Percentiles rank a stretch among this genome's conserved stretches.
phyloP scores from a whole-genome alignment of 2,888 invertebrate genomes.

The Xestia rhomboidea region DNA sequence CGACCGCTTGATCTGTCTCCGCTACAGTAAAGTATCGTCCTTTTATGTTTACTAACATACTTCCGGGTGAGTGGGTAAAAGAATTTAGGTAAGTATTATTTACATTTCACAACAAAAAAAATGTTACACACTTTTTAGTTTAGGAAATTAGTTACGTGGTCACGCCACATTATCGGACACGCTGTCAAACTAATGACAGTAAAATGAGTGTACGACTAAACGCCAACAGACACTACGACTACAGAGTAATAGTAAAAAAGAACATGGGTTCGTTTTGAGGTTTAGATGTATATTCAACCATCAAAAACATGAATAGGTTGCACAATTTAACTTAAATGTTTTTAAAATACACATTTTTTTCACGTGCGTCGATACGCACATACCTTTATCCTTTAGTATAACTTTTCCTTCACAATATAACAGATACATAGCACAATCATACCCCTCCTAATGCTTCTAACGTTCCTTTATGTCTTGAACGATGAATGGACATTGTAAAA shows the following conservation, averaged over 20 bases:
- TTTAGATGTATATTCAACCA: conserved; percentile 1
- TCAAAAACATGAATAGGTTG: conserved; percentile 36
- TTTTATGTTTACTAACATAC: conserved; percentile 75
- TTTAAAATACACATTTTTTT: conserved; percentile 29
- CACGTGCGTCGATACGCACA: conserved; percentile 44
- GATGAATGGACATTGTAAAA: conserved; percentile 60
- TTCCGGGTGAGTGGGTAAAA: conserved; percentile 72
- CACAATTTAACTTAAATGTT: conserved; percentile 47
- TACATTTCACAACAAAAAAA: conserved; percentile 6
- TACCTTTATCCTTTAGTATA: conserved; percentile 63
- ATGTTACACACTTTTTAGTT: conserved; percentile 32
- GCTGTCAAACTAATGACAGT: conserved; percentile 15
- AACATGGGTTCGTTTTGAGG: not conserved
- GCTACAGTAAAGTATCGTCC: conserved; percentile 71
- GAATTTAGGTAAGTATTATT: conserved; percentile 58
- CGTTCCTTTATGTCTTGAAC: conserved; percentile 61
- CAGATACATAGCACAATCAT: conserved; percentile 87
- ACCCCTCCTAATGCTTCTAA: conserved; percentile 84
- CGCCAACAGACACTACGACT: too few species aligned
- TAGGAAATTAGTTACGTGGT: conserved; percentile 12
- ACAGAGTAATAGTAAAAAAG: conserved; percentile 7
- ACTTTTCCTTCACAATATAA: conserved; percentile 84
- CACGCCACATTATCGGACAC: conserved; percentile 21
- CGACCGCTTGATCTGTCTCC: conserved; percentile 70
- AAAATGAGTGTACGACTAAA: too few species aligned